phyloP scores from a whole-genome alignment of 2,113 vertebrate species.

The Rousettus leschenaultii region DNA sequence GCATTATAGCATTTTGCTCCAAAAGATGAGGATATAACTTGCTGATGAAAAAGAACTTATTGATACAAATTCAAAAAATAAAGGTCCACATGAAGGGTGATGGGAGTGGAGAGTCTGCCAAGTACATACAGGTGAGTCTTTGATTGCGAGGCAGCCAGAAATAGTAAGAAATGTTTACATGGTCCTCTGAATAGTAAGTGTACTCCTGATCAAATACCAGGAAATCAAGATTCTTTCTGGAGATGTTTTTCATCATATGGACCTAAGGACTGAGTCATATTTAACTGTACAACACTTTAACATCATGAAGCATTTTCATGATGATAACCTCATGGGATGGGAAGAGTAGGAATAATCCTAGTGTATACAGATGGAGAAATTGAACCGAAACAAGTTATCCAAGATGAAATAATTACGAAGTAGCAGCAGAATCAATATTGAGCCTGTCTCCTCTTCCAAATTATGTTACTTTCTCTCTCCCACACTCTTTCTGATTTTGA shows the following conservation, averaged over 20 bases:
- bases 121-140: neutral
- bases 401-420: neutral
- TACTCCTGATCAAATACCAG: neutral
- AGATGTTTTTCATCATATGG: neutral
- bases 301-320: neutral
- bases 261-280: neutral
- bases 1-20: neutral
- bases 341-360: neutral
- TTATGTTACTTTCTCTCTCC: neutral
- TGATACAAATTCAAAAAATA: neutral
- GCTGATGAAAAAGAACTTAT: neutral
- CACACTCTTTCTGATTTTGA: neutral
- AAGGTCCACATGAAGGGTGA: neutral
- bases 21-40: neutral
- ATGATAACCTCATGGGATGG: neutral
- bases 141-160: neutral
- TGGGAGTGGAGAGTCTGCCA: neutral
- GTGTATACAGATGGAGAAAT: neutral
- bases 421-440: neutral
- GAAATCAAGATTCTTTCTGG: neutral
- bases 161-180: neutral
- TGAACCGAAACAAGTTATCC: neutral
- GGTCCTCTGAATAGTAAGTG: neutral
- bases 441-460: neutral
- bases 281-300: neutral